Evolutionary conservation across 1,140 invertebrate species (phyloP).

Genomic region (roundworm (Caenorhabditis elegans)): WBcel235 BX284605.5:1441001-1441500

Average conservation of each 20-base stretch:
- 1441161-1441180: constrained; percentile 46
- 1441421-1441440: background rate
- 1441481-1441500: constrained; percentile 8
- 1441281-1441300: background rate
- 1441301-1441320: constrained; percentile 26
- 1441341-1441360: constrained; percentile 13
- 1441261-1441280: constrained; percentile 13
- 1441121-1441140: too few relatives aligned
- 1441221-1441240: constrained; percentile 46
- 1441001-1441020: too few relatives aligned
- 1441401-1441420: background rate
- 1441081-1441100: too few relatives aligned
- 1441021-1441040: too few relatives aligned
- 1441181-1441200: constrained; percentile 45
- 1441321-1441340: background rate
- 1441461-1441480: background rate
- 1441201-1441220: constrained; percentile 26
- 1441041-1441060: too few relatives aligned
- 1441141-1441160: background rate
- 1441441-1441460: constrained; percentile 7
- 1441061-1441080: too few relatives aligned
- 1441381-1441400: background rate
- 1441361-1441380: background rate
- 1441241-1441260: constrained; percentile 19
- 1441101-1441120: too few relatives aligned